Conservation (phyloP, 2,797 vertebrate species). For the Limosa lapponica region DNA sequence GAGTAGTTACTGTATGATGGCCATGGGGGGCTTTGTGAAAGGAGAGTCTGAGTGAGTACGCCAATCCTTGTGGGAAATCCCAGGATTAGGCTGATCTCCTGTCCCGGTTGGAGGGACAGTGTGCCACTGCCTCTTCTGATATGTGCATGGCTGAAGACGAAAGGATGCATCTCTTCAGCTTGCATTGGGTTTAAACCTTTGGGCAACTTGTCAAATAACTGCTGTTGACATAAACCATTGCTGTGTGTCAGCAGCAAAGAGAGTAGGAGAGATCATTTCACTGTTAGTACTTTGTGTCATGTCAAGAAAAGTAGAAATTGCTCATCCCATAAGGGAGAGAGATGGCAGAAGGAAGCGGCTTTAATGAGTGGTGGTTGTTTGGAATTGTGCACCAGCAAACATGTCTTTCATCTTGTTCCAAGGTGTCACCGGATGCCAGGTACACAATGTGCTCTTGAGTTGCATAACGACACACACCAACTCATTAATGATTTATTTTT, state of each 20-base stretch:
- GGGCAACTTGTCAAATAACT: slow-evolving; percentile 6
- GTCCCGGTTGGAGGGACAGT: neutral
- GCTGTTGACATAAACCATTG: neutral
- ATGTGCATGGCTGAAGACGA: neutral
- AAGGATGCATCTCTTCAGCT: neutral
- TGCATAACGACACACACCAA: neutral
- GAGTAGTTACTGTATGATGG: neutral
- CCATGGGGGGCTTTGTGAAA: neutral
- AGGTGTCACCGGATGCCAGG: neutral
- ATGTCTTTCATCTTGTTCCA: neutral
- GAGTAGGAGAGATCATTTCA: neutral
- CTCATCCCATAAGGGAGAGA: neutral
- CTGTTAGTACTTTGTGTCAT: neutral
- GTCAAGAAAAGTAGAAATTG: neutral
- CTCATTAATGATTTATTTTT: neutral
- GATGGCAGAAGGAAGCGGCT: neutral
- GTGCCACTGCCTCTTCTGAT: neutral
- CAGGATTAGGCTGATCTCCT: neutral
- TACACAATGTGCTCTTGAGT: neutral
- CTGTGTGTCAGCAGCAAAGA: neutral
- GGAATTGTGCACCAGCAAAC: neutral
- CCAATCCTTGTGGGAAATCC: neutral
- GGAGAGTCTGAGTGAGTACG: neutral
- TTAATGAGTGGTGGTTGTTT: neutral
- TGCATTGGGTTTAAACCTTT: neutral